Conservation (phyloP, 2,888 invertebrate genomes). For the Tanaodytes sp. region DNA sequence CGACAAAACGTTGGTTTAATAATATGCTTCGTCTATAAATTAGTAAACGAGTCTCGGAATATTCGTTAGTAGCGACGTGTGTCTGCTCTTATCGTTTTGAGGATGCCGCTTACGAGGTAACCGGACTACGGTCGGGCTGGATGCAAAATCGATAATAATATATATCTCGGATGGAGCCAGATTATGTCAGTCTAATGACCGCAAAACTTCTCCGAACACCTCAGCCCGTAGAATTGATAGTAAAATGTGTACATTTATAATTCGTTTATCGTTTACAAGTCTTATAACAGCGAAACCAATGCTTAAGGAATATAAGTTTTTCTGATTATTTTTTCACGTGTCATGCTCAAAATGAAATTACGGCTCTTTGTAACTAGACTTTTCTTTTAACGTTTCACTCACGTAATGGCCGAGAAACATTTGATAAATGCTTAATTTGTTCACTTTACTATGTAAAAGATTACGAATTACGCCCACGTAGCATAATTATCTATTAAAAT, state of each 20-base stretch:
- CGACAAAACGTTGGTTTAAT: conserved; percentile 44
- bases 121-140: conserved; percentile 51
- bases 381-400: too few species aligned
- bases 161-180: conserved; percentile 48
- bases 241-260: conserved; percentile 34
- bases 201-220: conserved; percentile 38
- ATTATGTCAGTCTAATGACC: conserved; percentile 52
- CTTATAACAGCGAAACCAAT: too few species aligned
- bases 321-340: too few species aligned
- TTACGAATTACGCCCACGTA: too few species aligned
- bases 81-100: conserved; percentile 53
- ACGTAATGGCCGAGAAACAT: too few species aligned
- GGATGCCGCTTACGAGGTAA: conserved; percentile 51
- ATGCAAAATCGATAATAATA: conserved; percentile 55
- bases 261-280: too few species aligned
- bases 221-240: conserved; percentile 39
- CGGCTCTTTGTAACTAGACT: too few species aligned
- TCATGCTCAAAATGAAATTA: too few species aligned
- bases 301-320: too few species aligned
- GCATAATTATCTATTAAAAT: too few species aligned
- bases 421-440: too few species aligned
- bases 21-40: conserved; percentile 45
- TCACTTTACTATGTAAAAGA: too few species aligned
- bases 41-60: conserved; percentile 48
- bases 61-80: conserved; percentile 52